Evolutionary conservation across 2,888 invertebrate species (phyloP), one percentile per base, ranked within the genome.

Genomic region (Drosophila nigritarsus): DNA sequence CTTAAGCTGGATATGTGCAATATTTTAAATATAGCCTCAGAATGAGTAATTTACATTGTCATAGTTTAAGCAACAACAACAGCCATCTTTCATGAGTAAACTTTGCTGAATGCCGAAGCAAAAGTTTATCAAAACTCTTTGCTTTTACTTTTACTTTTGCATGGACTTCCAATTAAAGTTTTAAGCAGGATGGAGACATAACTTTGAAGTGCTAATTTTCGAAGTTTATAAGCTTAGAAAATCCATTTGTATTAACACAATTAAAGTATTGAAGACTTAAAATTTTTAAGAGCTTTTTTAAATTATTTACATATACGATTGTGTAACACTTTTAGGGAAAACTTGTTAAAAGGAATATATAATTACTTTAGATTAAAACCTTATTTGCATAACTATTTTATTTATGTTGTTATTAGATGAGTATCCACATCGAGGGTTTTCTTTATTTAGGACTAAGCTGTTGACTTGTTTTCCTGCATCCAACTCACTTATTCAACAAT

Each of bases 91-190:
- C 27, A 30, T 1, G 8, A 30, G 24, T n/a, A 36, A 3, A 49
- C 42, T 53, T 15, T 45, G 6, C 13, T 18, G 7, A 30, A 45
- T 15, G 34, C 15, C 49, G 13, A 15, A 20, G 29, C 20, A 30
- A 70, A 73, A 68, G 20, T 67, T 73, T 61, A 24, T 8, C n/a
- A 34, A 27, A 59, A 75, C 61, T 75, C 48, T 68, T 65, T 59
- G 38, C 30, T 45, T 9, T 27, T 50, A n/a, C 38, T 55, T 54
- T 56, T 45, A 27, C 59, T 56, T 59, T 65, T 65, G 29, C 32
- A 50, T 59, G 20, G 53, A n/a, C 42, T 51, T 45, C 45, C 73
- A 77, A 64, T 73, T 76, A 69, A 80, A 69, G 64, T 74, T 59
- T 59, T 36, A 55, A 40, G 20, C 29, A 53, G 54, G 59, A 40